These are phyloP conservation scores for Herpailurus yagouaroundi DNA, from an alignment of 2,113 vertebrate genomes.

Conservation along the genomic window DNA sequence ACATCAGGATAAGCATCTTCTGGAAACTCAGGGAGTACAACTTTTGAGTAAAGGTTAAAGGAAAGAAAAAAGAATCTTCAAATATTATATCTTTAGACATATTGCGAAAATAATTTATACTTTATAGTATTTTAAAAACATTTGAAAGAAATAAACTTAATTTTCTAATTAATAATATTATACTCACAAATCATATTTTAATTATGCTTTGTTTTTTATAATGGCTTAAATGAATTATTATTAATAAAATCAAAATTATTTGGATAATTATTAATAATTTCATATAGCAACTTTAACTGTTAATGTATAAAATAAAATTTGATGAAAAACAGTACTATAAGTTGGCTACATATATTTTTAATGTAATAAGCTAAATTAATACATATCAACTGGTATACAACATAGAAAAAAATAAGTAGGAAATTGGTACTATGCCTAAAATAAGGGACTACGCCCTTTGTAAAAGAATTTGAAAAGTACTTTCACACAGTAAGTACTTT, in stretches of 20 bases:
- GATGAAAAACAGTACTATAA: conserved; percentile 22
- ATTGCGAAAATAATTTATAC: conserved; percentile 9
- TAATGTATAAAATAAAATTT: conserved; percentile 29
- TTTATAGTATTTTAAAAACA: conserved; percentile 19
- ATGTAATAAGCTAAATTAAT: background rate
- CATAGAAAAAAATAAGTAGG: background rate
- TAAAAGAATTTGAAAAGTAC: conserved; percentile 2
- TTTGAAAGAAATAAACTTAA: conserved; percentile 27
- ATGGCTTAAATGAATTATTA: conserved; percentile 11
- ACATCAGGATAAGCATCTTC: conserved; percentile 88
- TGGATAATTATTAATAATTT: conserved; percentile 32
- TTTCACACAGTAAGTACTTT: background rate
- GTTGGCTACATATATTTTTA: background rate
- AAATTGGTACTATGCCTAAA: background rate
- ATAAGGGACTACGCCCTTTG: background rate
- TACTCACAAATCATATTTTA: conserved; percentile 43
- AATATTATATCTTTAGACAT: background rate
- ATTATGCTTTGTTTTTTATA: background rate
- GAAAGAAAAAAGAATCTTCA: conserved; percentile 7
- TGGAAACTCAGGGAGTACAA: conserved; percentile 82
- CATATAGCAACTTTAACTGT: background rate
- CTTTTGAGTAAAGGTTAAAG: conserved; percentile 78
- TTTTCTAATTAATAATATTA: conserved; percentile 11
- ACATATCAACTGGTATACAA: background rate
- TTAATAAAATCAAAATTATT: background rate